Evolutionary conservation across 2,113 vertebrate species (phyloP).

Genomic region (Actenoides hombroni): DNA sequence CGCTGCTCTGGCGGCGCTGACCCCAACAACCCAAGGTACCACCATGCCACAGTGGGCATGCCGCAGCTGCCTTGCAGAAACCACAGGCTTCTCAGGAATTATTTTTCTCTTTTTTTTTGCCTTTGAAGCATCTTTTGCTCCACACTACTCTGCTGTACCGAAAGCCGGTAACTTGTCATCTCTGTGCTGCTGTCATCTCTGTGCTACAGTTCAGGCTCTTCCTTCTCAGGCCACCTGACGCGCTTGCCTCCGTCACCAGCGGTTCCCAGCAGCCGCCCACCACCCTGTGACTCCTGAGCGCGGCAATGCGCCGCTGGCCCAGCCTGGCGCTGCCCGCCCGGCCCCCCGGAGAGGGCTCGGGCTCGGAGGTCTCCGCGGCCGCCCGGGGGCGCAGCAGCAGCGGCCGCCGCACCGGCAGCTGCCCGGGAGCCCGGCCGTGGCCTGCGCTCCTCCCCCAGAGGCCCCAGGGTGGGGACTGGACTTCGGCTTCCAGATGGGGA

Average conservation of each 20-base stretch:
- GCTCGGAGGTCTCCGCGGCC: neutral
- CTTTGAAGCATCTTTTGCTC: neutral
- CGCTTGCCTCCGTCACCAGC: neutral
- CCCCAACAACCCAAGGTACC: too few relatives aligned
- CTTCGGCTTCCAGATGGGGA: neutral
- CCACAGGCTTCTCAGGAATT: neutral
- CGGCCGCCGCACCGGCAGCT: neutral
- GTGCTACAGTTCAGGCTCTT: neutral
- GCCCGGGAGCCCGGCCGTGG: too few relatives aligned
- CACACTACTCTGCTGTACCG: rapidly evolving
- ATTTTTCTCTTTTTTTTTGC: neutral
- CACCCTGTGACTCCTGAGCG: neutral
- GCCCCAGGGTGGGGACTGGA: too few relatives aligned
- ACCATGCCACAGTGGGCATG: too few relatives aligned
- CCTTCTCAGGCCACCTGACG: neutral
- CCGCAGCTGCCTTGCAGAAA: neutral
- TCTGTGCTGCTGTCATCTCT: neutral
- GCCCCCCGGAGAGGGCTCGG: neutral
- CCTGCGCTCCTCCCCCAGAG: neutral
- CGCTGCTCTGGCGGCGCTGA: neutral
- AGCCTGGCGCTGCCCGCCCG: neutral
- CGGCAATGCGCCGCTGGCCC: too few relatives aligned
- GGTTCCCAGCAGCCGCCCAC: too few relatives aligned
- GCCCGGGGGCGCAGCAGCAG: neutral
- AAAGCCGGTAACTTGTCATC: neutral